Base-by-base conservation (phyloP, 2,113 vertebrate genomes). In the Indicator indicator region DNA sequence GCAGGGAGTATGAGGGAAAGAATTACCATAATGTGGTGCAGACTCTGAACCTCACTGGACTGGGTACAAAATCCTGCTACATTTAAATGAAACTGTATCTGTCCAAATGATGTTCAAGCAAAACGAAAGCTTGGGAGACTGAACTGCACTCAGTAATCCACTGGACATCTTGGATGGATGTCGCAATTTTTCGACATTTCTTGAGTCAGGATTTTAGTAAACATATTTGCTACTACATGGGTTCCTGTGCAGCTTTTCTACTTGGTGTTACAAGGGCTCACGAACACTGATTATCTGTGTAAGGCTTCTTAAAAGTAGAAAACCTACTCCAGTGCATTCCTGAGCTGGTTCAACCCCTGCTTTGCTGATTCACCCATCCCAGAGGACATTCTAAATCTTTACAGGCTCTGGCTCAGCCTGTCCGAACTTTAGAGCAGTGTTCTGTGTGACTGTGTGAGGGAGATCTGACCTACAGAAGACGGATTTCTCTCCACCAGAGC, bases 321-420 rank as follows among this genome's bases (percentile, higher is more conserved):
- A 62, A 84, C 58, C 54, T 38, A 32, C 33, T 33, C 42, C 40
- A 58, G 54, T 20, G 23, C 7, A 3, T 72, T 88, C 21, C 50
- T 44, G 23, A 2, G 0, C 52, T 88, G 27, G 1, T 85, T 42
- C 0, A 0, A 46, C 44, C 6, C 30, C 33, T 76, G 20, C 59
- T 62, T 12, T 89, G 36, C n/a, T 67, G 40, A 63, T 59, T 55
- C 88, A 9, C 52, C 60, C 42, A 81, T 88, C 26, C 4, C 27
- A 68, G 16, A 56, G 24, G 52, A 44, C 18, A 42, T 46, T 24
- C 64, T 59, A 64, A 40, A 62, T 40, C 64, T 67, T 85, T 26
- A 65, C 9, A 85, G 24, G 12, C 48, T 76, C 30, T 55, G 46
- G 12, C 18, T 88, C 15, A 58, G 55, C 23, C 59, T 74, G 27